Evolutionary conservation across 2,113 vertebrate species (phyloP), one percentile per base, ranked within the genome.

Genomic region (Montifringilla adamsi): DNA sequence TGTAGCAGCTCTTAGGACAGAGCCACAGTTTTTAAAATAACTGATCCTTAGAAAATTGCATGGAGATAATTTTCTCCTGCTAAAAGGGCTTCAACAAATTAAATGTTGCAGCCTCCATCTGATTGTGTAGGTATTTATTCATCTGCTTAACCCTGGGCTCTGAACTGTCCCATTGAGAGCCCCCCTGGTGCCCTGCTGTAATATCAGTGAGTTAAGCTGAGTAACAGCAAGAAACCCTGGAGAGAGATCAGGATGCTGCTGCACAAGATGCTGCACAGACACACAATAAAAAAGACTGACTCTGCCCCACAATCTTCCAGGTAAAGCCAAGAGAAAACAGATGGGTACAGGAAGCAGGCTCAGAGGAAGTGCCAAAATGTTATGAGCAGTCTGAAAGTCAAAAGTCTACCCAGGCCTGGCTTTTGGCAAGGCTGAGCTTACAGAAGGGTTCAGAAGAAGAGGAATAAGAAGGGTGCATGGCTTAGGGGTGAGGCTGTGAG

Each of bases 81-180:
- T 95, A 26, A 79, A 76, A 91, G 90, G 75, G 28, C 28, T 88
- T 53, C 49, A 74, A 58, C 37, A 74, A 74, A 80, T 63, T 43
- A 47, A 91, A 90, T 33, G 55, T 63, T 90, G 79, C 78, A 44
- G 90, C 75, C 70, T 83, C 39, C 64, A 85, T 77, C 35, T 88
- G 68, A 44, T 47, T 84, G 67, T 64, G 62, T 41, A 41, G 47
- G 3, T 73, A 84, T 94, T 97, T 94, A 93, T 94, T 90, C 82
- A 72, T 63, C 86, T 31, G 64, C 72, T 97, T 94, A 91, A 94
- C 89, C 88, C 15, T 85, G 87, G 79, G 35, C 79, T 74, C 85
- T 30, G 85, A 95, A 87, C 70, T 75, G 90, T 74, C 47, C 87
- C 82, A 9, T 7, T 63, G 89, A 77, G 3, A 3, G 55, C 50